These are phyloP conservation scores for Prunella fulvescens DNA, from an alignment of 2,113 vertebrate species.

Conservation along the genomic window DNA sequence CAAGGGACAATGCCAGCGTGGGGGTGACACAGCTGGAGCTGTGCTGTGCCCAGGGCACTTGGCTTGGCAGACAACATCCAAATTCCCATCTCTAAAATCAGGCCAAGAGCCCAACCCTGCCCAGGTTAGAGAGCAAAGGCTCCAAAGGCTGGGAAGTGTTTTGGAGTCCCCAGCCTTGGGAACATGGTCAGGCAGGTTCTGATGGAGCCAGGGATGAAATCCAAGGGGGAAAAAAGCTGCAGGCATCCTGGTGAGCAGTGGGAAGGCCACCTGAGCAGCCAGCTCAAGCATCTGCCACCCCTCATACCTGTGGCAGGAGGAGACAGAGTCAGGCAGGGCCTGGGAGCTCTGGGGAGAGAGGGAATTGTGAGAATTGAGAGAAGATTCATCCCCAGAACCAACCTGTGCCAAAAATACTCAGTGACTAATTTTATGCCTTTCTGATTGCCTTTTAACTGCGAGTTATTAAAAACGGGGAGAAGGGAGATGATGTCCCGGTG, in stretches of 20 bases:
- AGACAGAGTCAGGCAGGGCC: not conserved
- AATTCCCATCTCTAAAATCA: not conserved
- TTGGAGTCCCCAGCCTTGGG: not conserved
- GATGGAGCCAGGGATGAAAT: not conserved
- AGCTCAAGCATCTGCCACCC: not conserved
- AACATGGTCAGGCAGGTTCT: not conserved
- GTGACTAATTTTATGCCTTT: not conserved
- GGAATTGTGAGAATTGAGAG: not conserved
- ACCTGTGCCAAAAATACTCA: not conserved
- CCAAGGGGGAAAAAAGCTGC: not conserved
- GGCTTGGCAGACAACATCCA: not conserved
- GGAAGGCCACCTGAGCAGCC: not conserved
- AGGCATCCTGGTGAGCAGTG: not conserved
- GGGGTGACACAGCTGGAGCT: not conserved
- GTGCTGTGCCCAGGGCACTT: not conserved
- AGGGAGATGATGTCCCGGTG: not conserved
- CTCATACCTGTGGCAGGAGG: not conserved
- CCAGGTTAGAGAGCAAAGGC: not conserved
- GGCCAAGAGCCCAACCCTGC: not conserved
- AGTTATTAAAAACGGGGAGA: not conserved
- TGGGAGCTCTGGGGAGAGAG: not conserved
- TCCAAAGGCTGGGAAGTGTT: not conserved
- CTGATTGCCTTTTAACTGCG: not conserved
- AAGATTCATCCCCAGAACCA: not conserved
- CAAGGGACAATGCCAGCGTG: rapidly evolving